Evolutionary conservation across 1,140 invertebrate genomes (phyloP), one percentile per base, ranked within the genome.

Genomic region (Cecropterus lyciades): DNA sequence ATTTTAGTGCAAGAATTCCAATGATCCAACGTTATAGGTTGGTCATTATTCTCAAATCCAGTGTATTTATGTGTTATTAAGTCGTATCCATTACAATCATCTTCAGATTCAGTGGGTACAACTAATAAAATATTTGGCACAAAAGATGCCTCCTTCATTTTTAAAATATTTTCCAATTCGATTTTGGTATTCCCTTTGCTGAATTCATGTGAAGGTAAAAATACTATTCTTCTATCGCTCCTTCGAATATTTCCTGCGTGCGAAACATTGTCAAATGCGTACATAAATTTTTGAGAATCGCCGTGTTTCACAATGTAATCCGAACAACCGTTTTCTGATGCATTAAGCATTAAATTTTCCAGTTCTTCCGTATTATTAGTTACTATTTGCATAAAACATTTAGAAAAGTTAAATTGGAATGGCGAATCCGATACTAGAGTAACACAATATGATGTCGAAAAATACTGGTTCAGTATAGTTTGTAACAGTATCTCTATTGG

Each of bases 321-420:
- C 3, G 85, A 88, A 72, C 89, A 92, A 1, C 85, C 87, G 17
- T 63, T 78, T 65, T 92, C 86, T 0, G 83, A 85, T 11, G 79
- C 79, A 11, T 77, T 45, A 0, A 84, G 60, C 62, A 90, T 67
- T 27, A 72, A 53, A 11, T 82, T 42, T 9, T 64, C 37, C 0
- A 90, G 60, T 56, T 72, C 68, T 16, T 75, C 65, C 46, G 51
- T 70, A n/a, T 66, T 68, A 56, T 75, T 80, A 20, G 7, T 74
- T 63, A 65, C 55, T 40, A 89, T 75, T 49, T 74, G 77, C 14
- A 77, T 79, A 62, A 73, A 78, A 70, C 65, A 77, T n/a, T 65
- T 70, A n/a, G 67, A 33, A 27, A 74, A 46, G 11, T 49, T 49
- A 8, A 84, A 55, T 6, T 70, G 42, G 3, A 84, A 59, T n/a